Conservation (phyloP, 2,113 vertebrate species). For the Zosterops hypoxanthus region DNA sequence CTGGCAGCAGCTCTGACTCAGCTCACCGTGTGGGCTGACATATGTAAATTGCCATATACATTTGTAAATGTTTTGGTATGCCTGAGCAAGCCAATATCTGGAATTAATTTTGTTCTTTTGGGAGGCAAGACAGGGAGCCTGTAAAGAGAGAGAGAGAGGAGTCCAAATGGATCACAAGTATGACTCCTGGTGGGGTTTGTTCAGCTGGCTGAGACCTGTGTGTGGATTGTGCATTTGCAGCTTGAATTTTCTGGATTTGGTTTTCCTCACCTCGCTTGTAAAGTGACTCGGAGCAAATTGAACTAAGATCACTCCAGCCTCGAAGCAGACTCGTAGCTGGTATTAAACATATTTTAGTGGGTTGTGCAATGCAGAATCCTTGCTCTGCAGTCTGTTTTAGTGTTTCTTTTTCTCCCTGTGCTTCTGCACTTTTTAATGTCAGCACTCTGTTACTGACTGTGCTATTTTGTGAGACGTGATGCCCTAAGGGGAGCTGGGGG, state of each 20-base stretch:
- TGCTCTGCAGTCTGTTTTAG: constrained; percentile 32
- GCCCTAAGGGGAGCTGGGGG: neutral
- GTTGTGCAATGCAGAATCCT: constrained; percentile 42
- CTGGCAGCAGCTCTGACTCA: constrained; percentile 18
- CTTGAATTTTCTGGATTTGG: neutral
- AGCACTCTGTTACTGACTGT: neutral
- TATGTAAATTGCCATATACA: constrained; percentile 43
- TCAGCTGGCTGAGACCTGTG: neutral
- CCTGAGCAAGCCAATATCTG: constrained; percentile 33
- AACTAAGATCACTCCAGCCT: neutral
- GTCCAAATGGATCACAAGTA: neutral
- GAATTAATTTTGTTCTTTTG: constrained; percentile 51
- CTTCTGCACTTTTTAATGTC: neutral
- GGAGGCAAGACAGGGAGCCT: constrained; percentile 3
- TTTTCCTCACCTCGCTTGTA: neutral
- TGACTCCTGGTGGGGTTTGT: neutral
- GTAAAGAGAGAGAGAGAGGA: neutral
- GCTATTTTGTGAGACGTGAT: neutral
- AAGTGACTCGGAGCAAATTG: neutral
- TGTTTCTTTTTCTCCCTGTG: neutral
- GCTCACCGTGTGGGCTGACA: constrained; percentile 34
- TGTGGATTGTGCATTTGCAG: neutral
- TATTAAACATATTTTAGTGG: neutral
- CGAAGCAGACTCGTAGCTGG: neutral
- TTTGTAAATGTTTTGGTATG: constrained; percentile 65